Conservation (phyloP, 2,113 vertebrate species). For the Takifugu bimaculatus region DNA sequence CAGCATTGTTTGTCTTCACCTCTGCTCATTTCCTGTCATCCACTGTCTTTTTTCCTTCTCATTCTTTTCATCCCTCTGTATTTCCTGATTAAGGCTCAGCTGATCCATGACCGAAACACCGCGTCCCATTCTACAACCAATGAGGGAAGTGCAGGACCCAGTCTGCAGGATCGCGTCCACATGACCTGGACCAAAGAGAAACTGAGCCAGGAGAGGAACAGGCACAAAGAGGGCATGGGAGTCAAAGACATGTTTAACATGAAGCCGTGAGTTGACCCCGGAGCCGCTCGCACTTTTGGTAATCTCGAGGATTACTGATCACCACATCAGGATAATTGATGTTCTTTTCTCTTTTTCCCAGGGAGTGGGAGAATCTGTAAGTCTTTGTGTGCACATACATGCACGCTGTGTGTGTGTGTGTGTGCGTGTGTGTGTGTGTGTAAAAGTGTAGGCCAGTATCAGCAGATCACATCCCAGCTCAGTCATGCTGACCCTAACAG, state of each 20-base stretch:
- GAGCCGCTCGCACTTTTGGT: too few species aligned
- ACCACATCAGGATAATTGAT: not conserved
- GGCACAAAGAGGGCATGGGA: slow-evolving; percentile 75
- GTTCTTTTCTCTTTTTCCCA: slow-evolving; percentile 61
- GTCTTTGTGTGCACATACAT: slow-evolving; percentile 57
- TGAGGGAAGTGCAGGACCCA: slow-evolving; percentile 52
- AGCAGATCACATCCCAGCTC: too few species aligned
- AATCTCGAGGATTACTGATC: too few species aligned
- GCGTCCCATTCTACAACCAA: slow-evolving; percentile 70
- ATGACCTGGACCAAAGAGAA: slow-evolving; percentile 99
- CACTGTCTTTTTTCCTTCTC: too few species aligned
- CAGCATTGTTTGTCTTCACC: too few species aligned
- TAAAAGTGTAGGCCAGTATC: too few species aligned
- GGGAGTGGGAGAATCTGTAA: slow-evolving; percentile 97
- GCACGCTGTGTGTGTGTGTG: slow-evolving; percentile 3
- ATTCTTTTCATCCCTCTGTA: not conserved
- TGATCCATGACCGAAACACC: slow-evolving; percentile 89
- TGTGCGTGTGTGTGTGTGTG: slow-evolving; percentile 11
- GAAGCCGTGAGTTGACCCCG: slow-evolving; percentile 85
- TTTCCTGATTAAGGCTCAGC: slow-evolving; percentile 77
- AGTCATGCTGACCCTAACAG: slow-evolving; percentile 2
- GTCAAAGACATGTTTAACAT: slow-evolving; percentile 91
- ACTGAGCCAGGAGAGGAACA: slow-evolving; percentile 79
- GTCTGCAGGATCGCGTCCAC: slow-evolving; percentile 78
- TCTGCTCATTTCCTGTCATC: too few species aligned